These are phyloP conservation scores for Agonopterix alstromeriana DNA, from an alignment of 2,888 invertebrate genomes.

Conservation along the genomic window DNA sequence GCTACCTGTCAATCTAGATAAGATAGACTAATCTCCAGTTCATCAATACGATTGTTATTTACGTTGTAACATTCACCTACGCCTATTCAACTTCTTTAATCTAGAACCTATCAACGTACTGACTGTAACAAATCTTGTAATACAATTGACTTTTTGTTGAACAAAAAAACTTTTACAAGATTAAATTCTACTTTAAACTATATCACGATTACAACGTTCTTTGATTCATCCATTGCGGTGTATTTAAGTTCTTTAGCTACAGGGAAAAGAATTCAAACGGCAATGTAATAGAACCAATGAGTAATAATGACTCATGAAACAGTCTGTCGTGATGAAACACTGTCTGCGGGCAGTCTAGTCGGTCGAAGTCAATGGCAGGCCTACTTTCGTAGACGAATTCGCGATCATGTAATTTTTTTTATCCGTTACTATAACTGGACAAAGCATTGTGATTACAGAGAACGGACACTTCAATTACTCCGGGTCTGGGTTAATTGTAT, in stretches of 20 bases:
- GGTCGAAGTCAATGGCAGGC: constrained; percentile 52
- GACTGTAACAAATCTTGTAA: background rate
- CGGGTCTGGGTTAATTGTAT: constrained; percentile 38
- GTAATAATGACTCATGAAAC: background rate
- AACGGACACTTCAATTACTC: constrained; percentile 50
- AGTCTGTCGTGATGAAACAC: constrained; percentile 1
- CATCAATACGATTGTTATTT: background rate
- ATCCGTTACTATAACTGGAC: constrained; percentile 52
- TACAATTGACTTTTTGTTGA: constrained; percentile 6
- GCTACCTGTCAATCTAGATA: too few species aligned
- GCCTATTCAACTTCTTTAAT: constrained; percentile 2
- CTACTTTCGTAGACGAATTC: constrained; percentile 58
- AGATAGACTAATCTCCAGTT: too few species aligned
- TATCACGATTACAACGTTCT: background rate
- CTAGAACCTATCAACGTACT: constrained; percentile 1
- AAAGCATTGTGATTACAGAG: constrained; percentile 45
- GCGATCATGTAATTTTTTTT: constrained; percentile 48
- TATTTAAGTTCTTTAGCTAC: too few species aligned
- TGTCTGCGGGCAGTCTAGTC: constrained; percentile 51
- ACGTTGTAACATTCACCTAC: background rate
- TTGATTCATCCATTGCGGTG: background rate
- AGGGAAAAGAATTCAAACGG: too few species aligned
- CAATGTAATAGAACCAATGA: too few species aligned
- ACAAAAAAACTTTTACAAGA: background rate
- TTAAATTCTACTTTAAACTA: background rate